Base-by-base conservation (phyloP, 2,113 vertebrate species). In the Indicator maculatus region DNA sequence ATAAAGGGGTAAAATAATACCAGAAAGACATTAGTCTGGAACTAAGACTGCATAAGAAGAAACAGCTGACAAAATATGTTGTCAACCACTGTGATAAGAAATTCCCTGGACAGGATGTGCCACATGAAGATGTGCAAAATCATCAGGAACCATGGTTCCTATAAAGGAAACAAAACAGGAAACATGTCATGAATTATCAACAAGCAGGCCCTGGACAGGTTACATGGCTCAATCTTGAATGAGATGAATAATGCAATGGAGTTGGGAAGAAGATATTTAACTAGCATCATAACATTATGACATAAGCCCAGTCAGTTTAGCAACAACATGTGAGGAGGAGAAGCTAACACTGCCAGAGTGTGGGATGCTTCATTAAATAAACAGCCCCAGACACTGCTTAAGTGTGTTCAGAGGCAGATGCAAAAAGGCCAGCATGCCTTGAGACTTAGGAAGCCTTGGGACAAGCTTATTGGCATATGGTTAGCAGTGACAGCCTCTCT, bases 91-190 rank as follows among this genome's bases (percentile, higher is more conserved):
- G 14, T 0, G 88, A 86, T 92, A 95, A 96, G 90, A 60, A 89
- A n/a, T 76, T 83, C 85, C 88, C 81, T 75, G 94, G 86, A 95
- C 97, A 92, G 83, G 97, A 96, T 95, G 61, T 82, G 61, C 88
- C 91, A 30, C 20, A 47, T 31, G 89, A 96, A 96, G 95, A 93
- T 94, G 95, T 95, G 94, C 95, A 92, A 95, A 93, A 97, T 94
- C 94, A 95, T 80, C 88, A 96, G 95, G 95, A 97, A 89, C 83
- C 21, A 12, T 20, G 52, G 36, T 71, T 95, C 85, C 70, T 89
- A 55, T 82, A 84, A 75, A 95, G 95, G 96, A 98, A 98, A 96
- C 92, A 97, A 97, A 97, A 97, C 97, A 98, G 97, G 98, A 98
- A 98, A 85, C 59, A 41, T 90, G 84, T 71, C 76, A 82, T 96